phyloP scores from a whole-genome alignment of 2,113 vertebrate species.

The Caloenas nicobarica region DNA sequence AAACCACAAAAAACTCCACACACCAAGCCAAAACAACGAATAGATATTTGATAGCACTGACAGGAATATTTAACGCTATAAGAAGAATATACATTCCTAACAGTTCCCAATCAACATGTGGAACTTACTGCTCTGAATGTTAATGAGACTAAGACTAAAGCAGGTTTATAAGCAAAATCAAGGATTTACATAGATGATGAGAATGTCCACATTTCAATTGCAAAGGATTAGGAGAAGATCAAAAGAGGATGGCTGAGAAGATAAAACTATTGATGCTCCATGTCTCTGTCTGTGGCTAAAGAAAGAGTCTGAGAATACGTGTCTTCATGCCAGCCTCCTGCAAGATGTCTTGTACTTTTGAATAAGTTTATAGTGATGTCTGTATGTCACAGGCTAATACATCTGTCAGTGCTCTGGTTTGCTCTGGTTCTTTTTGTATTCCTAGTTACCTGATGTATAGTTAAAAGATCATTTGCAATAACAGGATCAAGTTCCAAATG shows the following conservation, averaged over 20 bases:
- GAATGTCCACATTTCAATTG: background rate
- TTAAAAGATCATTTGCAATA: background rate
- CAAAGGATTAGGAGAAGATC: background rate
- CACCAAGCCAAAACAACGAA: too few relatives aligned
- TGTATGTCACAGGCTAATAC: background rate
- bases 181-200: background rate
- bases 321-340: background rate
- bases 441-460: background rate
- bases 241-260: background rate
- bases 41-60: too few relatives aligned
- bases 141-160: background rate
- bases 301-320: background rate
- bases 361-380: background rate
- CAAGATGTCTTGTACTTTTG: background rate
- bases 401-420: background rate
- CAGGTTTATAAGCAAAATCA: background rate
- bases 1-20: too few relatives aligned
- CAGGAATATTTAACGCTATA: too few relatives aligned
- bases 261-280: background rate
- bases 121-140: too few relatives aligned
- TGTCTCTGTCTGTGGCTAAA: background rate
- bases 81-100: too few relatives aligned
- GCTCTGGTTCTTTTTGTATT: background rate
- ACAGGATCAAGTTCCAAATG: background rate
- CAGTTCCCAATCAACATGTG: too few relatives aligned